phyloP scores from a whole-genome alignment of 2,888 invertebrate species.

The Thecocarcelia acutangulata region DNA sequence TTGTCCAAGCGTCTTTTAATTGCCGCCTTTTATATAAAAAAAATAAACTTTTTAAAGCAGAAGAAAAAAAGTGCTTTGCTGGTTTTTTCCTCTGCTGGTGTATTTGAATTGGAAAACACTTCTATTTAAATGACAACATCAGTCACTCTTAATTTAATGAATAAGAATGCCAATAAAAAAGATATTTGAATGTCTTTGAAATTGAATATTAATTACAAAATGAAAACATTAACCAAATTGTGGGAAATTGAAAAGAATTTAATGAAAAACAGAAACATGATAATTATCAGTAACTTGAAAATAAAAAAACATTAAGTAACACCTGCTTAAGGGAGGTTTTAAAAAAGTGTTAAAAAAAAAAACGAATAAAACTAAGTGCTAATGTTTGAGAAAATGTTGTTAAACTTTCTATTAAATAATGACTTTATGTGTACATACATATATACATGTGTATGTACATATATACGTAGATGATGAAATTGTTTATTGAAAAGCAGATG shows the following conservation, averaged over 20 bases:
- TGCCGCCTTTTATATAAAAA: slow-evolving; percentile 63
- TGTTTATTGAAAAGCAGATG: slow-evolving; percentile 71
- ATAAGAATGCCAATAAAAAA: slow-evolving; percentile 30
- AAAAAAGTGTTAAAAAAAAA: slow-evolving; percentile 1
- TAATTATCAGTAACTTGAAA: slow-evolving; percentile 16
- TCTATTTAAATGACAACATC: slow-evolving; percentile 60
- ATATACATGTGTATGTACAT: too few relatives aligned
- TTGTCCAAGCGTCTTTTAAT: slow-evolving; percentile 68
- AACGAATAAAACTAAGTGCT: background rate
- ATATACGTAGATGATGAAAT: slow-evolving; percentile 11
- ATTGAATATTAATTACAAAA: slow-evolving; percentile 53
- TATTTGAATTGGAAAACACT: slow-evolving; percentile 55
- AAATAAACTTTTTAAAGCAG: slow-evolving; percentile 1
- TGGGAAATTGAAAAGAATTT: slow-evolving; percentile 48
- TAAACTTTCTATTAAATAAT: slow-evolving; percentile 34
- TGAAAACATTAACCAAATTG: slow-evolving; percentile 39
- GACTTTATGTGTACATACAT: background rate
- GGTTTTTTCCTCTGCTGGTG: background rate
- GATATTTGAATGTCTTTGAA: slow-evolving; percentile 9
- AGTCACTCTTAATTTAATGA: slow-evolving; percentile 56
- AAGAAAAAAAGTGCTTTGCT: too few relatives aligned
- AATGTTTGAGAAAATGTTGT: slow-evolving; percentile 2
- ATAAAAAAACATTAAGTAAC: slow-evolving; percentile 4
- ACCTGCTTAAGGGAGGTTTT: slow-evolving; percentile 32
- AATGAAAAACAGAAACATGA: slow-evolving; percentile 16